Percentiles rank a stretch among this genome's conserved stretches.
These are phyloP conservation scores for Nibea coibor DNA, from an alignment of 2,113 vertebrate genomes.

Conservation along the genomic window DNA sequence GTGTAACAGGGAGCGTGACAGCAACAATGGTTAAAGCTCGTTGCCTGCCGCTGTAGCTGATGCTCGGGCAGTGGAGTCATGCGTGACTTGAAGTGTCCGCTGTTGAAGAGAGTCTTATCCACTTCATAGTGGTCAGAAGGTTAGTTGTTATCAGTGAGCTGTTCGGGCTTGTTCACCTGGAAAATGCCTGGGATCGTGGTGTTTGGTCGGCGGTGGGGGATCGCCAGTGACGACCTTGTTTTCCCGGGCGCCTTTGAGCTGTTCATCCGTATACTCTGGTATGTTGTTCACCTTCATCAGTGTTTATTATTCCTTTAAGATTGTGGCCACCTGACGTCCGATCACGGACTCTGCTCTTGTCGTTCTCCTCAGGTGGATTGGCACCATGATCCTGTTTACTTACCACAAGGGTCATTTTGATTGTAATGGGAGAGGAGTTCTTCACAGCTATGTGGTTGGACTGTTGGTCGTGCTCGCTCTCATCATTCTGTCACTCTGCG, in stretches of 20 bases:
- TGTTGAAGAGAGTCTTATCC: neutral
- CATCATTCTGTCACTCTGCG: slow-evolving; percentile 88
- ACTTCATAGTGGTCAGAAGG: neutral
- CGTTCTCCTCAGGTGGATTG: slow-evolving; percentile 89
- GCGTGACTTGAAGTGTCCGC: neutral
- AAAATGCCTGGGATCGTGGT: slow-evolving; percentile 91
- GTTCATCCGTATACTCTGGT: slow-evolving; percentile 89
- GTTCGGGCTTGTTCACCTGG: neutral
- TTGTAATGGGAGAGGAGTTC: slow-evolving; percentile 85
- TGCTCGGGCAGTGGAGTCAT: slow-evolving; percentile 43
- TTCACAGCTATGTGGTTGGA: slow-evolving; percentile 91
- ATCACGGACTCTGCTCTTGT: neutral
- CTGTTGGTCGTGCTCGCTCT: slow-evolving; percentile 88
- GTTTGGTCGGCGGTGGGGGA: slow-evolving; percentile 93
- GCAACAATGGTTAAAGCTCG: neutral
- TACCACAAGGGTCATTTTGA: slow-evolving; percentile 86
- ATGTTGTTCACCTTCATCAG: slow-evolving; percentile 49
- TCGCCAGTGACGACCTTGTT: slow-evolving; percentile 96
- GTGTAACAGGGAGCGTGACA: neutral
- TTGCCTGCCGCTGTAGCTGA: neutral
- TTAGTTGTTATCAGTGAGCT: neutral
- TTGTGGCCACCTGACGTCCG: neutral
- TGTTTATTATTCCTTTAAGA: neutral
- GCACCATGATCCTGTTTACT: slow-evolving; percentile 87
- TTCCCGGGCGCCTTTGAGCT: slow-evolving; percentile 92